phyloP scores from a whole-genome alignment of 1,140 invertebrate species.

The Apis laboriosa region DNA sequence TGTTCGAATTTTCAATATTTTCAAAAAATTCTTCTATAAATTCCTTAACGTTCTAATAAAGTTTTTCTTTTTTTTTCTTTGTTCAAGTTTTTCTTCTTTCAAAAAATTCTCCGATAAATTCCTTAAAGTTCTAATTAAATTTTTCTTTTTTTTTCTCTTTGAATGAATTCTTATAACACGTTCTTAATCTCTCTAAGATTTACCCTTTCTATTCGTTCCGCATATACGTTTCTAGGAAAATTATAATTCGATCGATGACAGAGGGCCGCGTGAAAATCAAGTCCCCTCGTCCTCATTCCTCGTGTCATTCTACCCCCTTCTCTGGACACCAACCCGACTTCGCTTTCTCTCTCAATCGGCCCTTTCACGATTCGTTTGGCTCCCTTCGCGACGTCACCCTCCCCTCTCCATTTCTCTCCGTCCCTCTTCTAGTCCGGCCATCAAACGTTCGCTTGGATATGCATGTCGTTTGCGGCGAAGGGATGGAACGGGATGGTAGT shows the following conservation, averaged over 20 bases:
- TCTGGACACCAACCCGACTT: background rate
- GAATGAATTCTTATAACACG: too few relatives aligned
- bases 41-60: background rate
- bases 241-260: background rate
- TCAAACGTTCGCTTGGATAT: conserved; percentile 66
- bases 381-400: conserved; percentile 20
- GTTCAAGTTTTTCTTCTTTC: too few relatives aligned
- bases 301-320: conserved; percentile 33
- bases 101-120: too few relatives aligned
- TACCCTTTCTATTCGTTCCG: background rate
- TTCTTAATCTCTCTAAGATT: background rate
- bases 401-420: conserved; percentile 4
- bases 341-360: conserved; percentile 58
- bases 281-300: conserved; percentile 50
- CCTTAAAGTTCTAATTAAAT: background rate
- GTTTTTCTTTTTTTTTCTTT: too few relatives aligned
- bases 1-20: background rate
- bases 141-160: background rate
- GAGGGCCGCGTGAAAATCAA: conserved; percentile 38
- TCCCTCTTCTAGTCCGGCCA: conserved; percentile 24
- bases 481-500: conserved; percentile 62
- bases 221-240: too few relatives aligned
- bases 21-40: background rate
- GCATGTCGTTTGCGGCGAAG: conserved; percentile 70
- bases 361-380: conserved; percentile 66